Base-by-base conservation (phyloP, 2,797 vertebrate genomes). In the Microchirus variegatus region DNA sequence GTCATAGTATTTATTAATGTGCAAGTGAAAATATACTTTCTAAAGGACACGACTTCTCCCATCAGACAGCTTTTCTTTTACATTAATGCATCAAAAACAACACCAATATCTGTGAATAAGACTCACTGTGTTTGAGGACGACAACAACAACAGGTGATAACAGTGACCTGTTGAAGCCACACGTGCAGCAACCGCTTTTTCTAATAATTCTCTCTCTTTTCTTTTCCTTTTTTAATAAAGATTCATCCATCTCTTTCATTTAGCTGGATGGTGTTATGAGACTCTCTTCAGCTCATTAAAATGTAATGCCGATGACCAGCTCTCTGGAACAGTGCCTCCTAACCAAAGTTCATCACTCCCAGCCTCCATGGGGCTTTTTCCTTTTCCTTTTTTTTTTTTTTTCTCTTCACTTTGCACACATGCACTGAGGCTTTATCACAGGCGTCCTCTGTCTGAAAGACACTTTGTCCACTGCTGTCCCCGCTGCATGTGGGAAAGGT, bases 221-320 rank as follows among this genome's bases (percentile, higher is more conserved):
- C 10, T 17, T 90, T 54, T 57, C 40, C 26, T 45, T 19, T 51
- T 46, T 40, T 41, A 0, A 5, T 45, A 52, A 60, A 54, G 51
- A 76, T 77, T 81, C 75, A 63, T 67, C 62, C 56, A 59, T 73
- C 67, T 73, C 90, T 92, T 93, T 90, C 90, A 89, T 94, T 89
- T 85, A 69, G 58, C 89, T 87, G 85, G 89, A 89, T 90, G 91
- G 31, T 92, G 90, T 93, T 91, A 94, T 91, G 91, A 87, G 90
- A 91, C 94, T 94, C 92, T 91, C 89, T 92, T 90, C 90, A 94
- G 92, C 93, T 95, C 94, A 95, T 95, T 94, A 94, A 95, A 94
- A 91, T 93, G 90, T 94, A 93, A 94, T 93, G 92, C 91, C 87
- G 90, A 92, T 92, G 92, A 88, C 88, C 88, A 94, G 90, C 92